Conservation (phyloP, 2,113 vertebrate species). For the Epinephelus fuscoguttatus region DNA sequence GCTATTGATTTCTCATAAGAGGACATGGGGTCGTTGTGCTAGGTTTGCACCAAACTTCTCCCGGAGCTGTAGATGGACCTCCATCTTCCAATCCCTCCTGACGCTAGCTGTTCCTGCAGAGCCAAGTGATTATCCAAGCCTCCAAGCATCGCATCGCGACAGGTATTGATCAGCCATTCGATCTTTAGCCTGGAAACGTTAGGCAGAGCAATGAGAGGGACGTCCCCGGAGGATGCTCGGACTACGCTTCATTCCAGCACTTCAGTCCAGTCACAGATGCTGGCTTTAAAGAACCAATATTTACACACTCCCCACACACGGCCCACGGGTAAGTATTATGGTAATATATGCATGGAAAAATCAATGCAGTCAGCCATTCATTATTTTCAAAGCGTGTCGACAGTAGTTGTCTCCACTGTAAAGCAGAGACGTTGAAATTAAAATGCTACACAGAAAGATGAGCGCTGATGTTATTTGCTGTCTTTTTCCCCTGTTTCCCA, state of each 20-base stretch:
- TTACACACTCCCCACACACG: constrained; percentile 27
- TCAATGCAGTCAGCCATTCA: constrained; percentile 52
- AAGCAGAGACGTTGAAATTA: constrained; percentile 35
- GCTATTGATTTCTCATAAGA: constrained; percentile 57
- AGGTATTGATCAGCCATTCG: constrained; percentile 57
- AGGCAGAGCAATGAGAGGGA: constrained; percentile 26
- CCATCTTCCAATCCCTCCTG: constrained; percentile 26
- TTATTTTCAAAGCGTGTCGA: constrained; percentile 56
- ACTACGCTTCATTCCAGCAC: constrained; percentile 11
- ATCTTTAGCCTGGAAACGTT: constrained; percentile 50
- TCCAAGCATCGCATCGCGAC: background rate
- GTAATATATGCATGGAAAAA: constrained; percentile 58
- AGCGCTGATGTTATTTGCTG: constrained; percentile 36
- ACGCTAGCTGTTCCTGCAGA: constrained; percentile 32
- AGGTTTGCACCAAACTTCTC: constrained; percentile 22
- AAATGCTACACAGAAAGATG: constrained; percentile 33
- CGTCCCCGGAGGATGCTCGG: constrained; percentile 17
- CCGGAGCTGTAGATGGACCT: constrained; percentile 17
- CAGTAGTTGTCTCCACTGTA: constrained; percentile 24
- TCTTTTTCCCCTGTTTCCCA: constrained; percentile 8
- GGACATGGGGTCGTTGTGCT: constrained; percentile 24
- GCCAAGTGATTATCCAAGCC: constrained; percentile 37
- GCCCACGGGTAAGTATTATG: constrained; percentile 36
- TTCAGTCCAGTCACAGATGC: background rate
- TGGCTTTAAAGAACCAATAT: constrained; percentile 39